These are phyloP conservation scores for Bombus waltoni DNA, from an alignment of 1,140 invertebrate species.

Conservation along the genomic window DNA sequence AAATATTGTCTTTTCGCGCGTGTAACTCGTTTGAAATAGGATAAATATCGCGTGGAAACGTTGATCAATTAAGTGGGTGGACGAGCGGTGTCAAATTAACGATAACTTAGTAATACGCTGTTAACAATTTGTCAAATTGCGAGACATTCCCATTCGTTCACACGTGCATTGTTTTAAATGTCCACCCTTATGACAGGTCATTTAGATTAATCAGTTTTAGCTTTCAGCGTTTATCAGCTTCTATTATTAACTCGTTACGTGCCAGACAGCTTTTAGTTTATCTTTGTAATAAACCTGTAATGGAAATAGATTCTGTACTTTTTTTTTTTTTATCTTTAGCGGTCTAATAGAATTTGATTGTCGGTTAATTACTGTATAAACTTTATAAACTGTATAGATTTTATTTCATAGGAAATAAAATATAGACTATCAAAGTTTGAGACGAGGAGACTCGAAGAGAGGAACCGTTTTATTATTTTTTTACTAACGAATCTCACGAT, in stretches of 20 bases:
- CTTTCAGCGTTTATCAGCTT: not conserved
- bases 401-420: no score
- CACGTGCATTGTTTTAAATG: not conserved
- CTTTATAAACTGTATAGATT: no score
- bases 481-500: no score
- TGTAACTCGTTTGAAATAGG: not conserved
- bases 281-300: not conserved
- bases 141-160: not conserved
- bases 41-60: not conserved
- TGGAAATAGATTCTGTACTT: not conserved
- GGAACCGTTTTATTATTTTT: no score
- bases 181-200: not conserved
- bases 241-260: not conserved
- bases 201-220: not conserved
- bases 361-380: no score
- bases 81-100: slow-evolving; percentile 14
- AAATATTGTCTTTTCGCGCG: not conserved
- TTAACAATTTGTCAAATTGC: slow-evolving; percentile 17
- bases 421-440: no score
- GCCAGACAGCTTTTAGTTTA: not conserved
- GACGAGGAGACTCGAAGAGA: no score
- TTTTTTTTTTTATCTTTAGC: not conserved
- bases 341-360: not conserved
- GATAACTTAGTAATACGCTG: slow-evolving; percentile 23
- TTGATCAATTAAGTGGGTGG: not conserved